Conservation (phyloP, 2,888 invertebrate genomes). For the Sympetrum striolatum region DNA sequence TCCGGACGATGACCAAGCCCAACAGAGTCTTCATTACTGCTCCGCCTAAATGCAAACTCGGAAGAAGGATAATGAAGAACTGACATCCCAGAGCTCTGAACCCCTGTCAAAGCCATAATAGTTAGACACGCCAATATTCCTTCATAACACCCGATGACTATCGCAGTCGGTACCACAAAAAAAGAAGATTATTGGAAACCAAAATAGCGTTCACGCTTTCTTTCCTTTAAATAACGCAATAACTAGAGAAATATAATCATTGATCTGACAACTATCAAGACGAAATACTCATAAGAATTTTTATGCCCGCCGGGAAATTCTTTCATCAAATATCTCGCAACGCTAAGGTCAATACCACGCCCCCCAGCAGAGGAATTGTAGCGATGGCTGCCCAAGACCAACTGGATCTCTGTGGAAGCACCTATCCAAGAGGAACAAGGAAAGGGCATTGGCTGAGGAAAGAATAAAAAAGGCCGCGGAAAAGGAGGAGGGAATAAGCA, state of each 20-base stretch:
- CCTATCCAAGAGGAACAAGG: neutral
- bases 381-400: neutral
- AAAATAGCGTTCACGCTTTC: no score
- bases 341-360: neutral
- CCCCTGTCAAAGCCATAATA: no score
- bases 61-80: no score
- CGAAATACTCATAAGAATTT: no score
- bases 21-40: neutral
- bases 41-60: neutral
- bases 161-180: neutral
- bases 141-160: neutral
- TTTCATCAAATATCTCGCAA: neutral
- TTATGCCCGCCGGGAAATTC: no score
- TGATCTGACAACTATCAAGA: no score
- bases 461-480: neutral
- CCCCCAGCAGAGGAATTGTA: neutral
- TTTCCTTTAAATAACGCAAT: no score
- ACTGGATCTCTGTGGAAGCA: neutral
- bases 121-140: no score
- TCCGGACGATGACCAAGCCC: neutral
- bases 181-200: neutral
- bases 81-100: no score
- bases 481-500: conserved; percentile 1
- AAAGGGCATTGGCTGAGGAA: neutral
- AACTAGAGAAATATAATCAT: no score